Percentiles rank a stretch among this genome's conserved stretches.
phyloP scores from a whole-genome alignment of 2,888 invertebrate genomes.

The Drosophila atripex region DNA sequence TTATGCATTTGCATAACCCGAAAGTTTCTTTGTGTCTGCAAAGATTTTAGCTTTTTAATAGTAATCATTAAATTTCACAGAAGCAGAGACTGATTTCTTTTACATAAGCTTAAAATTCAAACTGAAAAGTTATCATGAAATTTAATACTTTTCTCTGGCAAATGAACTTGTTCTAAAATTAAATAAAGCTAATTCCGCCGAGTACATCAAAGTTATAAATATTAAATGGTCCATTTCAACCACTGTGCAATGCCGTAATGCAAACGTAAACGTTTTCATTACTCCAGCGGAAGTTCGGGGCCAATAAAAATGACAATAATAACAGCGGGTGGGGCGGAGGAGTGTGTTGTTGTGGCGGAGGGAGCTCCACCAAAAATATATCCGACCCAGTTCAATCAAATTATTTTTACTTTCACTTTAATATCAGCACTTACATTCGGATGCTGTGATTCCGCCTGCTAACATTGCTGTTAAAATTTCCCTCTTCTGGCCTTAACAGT shows the following conservation, averaged over 20 bases:
- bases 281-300: slow-evolving; percentile 61
- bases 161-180: not conserved
- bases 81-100: too few species aligned
- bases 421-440: slow-evolving; percentile 13
- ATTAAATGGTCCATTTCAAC: slow-evolving; percentile 19
- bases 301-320: slow-evolving; percentile 72
- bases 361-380: slow-evolving; percentile 7
- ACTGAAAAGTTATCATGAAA: too few species aligned
- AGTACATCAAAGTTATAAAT: slow-evolving; percentile 60
- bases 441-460: not conserved
- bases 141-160: not conserved
- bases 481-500: slow-evolving; percentile 20
- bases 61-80: too few species aligned
- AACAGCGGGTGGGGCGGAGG: slow-evolving; percentile 7
- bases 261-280: slow-evolving; percentile 74
- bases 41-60: too few species aligned
- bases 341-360: not conserved
- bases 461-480: slow-evolving; percentile 55
- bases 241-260: slow-evolving; percentile 48
- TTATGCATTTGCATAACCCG: too few species aligned
- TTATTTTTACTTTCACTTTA: slow-evolving; percentile 40
- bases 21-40: too few species aligned
- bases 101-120: too few species aligned
- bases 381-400: slow-evolving; percentile 42
- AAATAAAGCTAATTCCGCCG: slow-evolving; percentile 4